These are phyloP conservation scores for Pristiophorus japonicus DNA, from an alignment of 2,113 vertebrate genomes.

Conservation along the genomic window DNA sequence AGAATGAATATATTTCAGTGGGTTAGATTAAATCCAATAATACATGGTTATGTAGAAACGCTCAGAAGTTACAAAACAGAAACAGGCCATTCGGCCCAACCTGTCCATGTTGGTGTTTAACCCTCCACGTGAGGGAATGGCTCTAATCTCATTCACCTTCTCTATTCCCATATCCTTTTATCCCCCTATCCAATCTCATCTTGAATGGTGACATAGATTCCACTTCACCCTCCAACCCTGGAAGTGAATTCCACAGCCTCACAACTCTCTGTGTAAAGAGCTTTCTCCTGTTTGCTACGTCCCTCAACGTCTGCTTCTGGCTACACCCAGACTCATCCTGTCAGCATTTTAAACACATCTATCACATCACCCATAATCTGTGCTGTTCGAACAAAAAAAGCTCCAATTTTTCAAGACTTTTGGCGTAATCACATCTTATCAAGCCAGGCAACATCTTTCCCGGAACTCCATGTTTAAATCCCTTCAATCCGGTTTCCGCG, in stretches of 20 bases:
- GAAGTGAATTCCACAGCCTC: background rate
- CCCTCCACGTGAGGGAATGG: background rate
- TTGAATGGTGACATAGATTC: background rate
- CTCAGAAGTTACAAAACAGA: background rate
- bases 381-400: background rate
- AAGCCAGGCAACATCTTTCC: background rate
- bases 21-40: background rate
- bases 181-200: background rate
- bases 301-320: background rate
- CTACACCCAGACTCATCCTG: background rate
- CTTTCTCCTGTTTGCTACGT: no score
- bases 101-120: background rate
- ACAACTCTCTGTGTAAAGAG: background rate
- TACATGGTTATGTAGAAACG: background rate
- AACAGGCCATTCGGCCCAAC: background rate
- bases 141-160: background rate
- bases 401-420: background rate
- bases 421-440: background rate
- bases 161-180: background rate
- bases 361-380: background rate
- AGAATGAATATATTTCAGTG: background rate
- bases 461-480: no score
- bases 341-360: background rate
- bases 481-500: no score
- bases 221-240: background rate